Evolutionary conservation across 2,113 vertebrate genomes (phyloP).

Genomic region (Pangasianodon hypophthalmus): DNA sequence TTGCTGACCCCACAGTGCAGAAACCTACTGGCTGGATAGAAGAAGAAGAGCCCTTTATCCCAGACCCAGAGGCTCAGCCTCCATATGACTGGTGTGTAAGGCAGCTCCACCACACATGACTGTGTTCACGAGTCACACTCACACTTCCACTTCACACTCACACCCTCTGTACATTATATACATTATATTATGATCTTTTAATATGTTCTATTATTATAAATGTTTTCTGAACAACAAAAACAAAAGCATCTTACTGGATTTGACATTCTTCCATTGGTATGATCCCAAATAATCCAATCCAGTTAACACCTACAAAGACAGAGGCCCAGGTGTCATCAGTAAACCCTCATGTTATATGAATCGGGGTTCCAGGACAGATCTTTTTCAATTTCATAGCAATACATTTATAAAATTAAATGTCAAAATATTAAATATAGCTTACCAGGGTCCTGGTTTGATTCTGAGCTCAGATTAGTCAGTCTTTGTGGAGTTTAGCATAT

Average conservation of each 20-base stretch:
- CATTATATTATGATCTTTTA: neutral
- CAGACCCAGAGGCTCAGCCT: constrained; percentile 81
- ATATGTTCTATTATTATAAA: too few species aligned
- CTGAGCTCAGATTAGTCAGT: neutral
- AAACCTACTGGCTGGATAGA: constrained; percentile 84
- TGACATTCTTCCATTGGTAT: too few species aligned
- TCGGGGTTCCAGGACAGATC: too few species aligned
- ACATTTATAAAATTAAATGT: neutral
- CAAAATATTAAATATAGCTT: neutral
- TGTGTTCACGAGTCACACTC: neutral
- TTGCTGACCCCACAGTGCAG: constrained; percentile 77
- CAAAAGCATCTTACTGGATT: too few species aligned
- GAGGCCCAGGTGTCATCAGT: too few species aligned
- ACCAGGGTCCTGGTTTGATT: neutral
- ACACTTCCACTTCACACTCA: neutral
- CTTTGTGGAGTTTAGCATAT: neutral
- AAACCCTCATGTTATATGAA: too few species aligned
- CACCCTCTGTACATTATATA: neutral
- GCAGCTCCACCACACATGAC: neutral
- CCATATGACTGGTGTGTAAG: constrained; percentile 80
- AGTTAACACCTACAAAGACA: too few species aligned
- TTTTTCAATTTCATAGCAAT: neutral
- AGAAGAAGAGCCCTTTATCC: constrained; percentile 81
- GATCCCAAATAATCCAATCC: too few species aligned
- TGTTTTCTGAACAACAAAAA: too few species aligned